These are phyloP conservation scores for Musca domestica DNA, from an alignment of 1,140 invertebrate genomes.

Conservation along the genomic window DNA sequence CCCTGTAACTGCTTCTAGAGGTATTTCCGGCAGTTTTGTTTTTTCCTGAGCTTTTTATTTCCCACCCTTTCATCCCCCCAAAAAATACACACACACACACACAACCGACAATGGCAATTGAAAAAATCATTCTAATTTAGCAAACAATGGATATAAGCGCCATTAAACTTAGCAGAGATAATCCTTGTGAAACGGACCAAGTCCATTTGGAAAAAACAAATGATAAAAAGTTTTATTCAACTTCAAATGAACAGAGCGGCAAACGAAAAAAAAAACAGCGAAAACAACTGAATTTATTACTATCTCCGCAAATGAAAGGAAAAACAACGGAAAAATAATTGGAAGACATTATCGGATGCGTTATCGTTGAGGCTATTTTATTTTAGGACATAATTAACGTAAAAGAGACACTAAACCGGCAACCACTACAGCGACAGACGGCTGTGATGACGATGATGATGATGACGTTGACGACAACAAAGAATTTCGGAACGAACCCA, in stretches of 20 bases:
- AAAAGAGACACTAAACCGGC: neutral
- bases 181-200: slow-evolving; percentile 5
- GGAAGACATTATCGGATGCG: slow-evolving; percentile 10
- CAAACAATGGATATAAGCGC: slow-evolving; percentile 15
- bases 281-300: slow-evolving; percentile 12
- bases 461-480: too few relatives aligned
- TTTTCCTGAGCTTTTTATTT: neutral
- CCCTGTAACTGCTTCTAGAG: neutral
- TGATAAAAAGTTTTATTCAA: slow-evolving; percentile 20
- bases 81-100: too few relatives aligned
- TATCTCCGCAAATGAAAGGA: neutral
- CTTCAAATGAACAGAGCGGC: neutral
- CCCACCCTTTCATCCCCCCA: neutral
- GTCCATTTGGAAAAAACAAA: slow-evolving; percentile 16
- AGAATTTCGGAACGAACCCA: too few relatives aligned
- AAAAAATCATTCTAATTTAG: slow-evolving; percentile 21
- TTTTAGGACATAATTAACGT: slow-evolving; percentile 14
- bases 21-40: neutral
- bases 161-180: slow-evolving; percentile 21
- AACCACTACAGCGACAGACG: too few relatives aligned
- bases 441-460: too few relatives aligned
- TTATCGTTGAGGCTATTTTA: slow-evolving; percentile 1
- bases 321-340: neutral
- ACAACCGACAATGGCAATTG: slow-evolving; percentile 10
- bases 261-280: neutral